Evolutionary conservation across 2,888 invertebrate species (phyloP), one percentile per base, ranked within the genome.

Genomic region (Trissoscelio sp.): DNA sequence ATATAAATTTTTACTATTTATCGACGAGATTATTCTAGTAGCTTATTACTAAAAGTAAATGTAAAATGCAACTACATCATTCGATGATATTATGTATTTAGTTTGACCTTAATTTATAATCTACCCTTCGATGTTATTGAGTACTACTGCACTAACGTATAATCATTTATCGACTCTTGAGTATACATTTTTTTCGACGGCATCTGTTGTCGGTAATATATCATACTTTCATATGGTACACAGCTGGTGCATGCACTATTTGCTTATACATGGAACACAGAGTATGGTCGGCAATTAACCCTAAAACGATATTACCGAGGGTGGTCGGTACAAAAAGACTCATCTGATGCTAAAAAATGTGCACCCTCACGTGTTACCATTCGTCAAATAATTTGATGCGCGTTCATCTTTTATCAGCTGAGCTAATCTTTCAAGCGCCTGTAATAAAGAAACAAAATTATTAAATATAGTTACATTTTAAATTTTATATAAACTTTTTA

Each of bases 391-490:
- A 82, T 85, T 84, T 4, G 79, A 69, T 14, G 89, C 85, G 81
- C 94, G 93, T 86, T 95, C 95, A 77, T 94, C 93, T 83, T 92
- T 92, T 73, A 95, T 94, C 72, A 94, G 90, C 48, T 93, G 92
- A 9, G 93, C 94, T 87, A 95, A 92, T 82, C 93, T 91, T 83
- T 92, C 90, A 86, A 94, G 92, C 0, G 95, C 95, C 81, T 91
- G 85, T 24, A 85, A 85, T 79, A 58, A 24, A 24, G 24, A 24
- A 28, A 28, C 28, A 57, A 58, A 72, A 16, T 55, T 22, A 46
- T 37, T 18, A 34, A 14, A 6, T 12, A 5, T 4, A 16, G n/a
- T n/a, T n/a, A n/a, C n/a, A n/a, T n/a, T n/a, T n/a, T n/a, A n/a
- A n/a, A n/a, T n/a, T n/a, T n/a, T n/a, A n/a, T n/a, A n/a, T n/a